phyloP scores from a whole-genome alignment of 2,888 invertebrate species.

The Diarsia mendica region DNA sequence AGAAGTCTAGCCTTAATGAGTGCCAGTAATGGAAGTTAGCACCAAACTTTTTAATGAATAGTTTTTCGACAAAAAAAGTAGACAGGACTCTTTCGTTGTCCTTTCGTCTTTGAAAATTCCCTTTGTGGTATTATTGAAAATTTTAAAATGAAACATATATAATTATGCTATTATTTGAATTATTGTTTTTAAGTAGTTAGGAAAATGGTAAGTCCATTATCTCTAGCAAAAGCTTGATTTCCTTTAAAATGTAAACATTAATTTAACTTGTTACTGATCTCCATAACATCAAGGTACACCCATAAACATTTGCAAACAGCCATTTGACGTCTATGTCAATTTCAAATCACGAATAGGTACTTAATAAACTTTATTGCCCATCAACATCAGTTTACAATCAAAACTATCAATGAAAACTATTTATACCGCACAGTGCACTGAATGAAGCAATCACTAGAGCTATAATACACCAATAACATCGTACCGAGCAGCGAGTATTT shows the following conservation, averaged over 20 bases:
- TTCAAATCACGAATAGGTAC: slow-evolving; percentile 42
- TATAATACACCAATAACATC: slow-evolving; percentile 59
- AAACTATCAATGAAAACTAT: slow-evolving; percentile 54
- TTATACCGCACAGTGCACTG: slow-evolving; percentile 42
- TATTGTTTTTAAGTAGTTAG: no score
- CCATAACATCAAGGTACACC: slow-evolving; percentile 16
- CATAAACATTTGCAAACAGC: slow-evolving; percentile 17
- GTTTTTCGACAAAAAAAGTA: slow-evolving; percentile 64
- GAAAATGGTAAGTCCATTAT: not conserved
- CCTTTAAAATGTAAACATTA: not conserved
- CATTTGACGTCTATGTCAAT: slow-evolving; percentile 19
- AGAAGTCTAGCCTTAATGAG: slow-evolving; percentile 58
- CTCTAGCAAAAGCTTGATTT: not conserved
- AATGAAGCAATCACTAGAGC: slow-evolving; percentile 61
- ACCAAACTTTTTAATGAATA: slow-evolving; percentile 74
- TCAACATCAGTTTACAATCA: slow-evolving; percentile 44
- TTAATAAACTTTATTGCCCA: slow-evolving; percentile 46
- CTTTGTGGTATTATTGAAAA: slow-evolving; percentile 52
- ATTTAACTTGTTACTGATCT: not conserved
- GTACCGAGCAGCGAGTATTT: slow-evolving; percentile 61
- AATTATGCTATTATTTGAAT: not conserved
- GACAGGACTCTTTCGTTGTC: slow-evolving; percentile 60
- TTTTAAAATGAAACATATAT: slow-evolving; percentile 28
- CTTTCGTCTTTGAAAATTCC: slow-evolving; percentile 42
- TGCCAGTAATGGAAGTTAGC: slow-evolving; percentile 62